phyloP scores from a whole-genome alignment of 2,888 invertebrate genomes.

The Steinernema hermaphroditum region DNA sequence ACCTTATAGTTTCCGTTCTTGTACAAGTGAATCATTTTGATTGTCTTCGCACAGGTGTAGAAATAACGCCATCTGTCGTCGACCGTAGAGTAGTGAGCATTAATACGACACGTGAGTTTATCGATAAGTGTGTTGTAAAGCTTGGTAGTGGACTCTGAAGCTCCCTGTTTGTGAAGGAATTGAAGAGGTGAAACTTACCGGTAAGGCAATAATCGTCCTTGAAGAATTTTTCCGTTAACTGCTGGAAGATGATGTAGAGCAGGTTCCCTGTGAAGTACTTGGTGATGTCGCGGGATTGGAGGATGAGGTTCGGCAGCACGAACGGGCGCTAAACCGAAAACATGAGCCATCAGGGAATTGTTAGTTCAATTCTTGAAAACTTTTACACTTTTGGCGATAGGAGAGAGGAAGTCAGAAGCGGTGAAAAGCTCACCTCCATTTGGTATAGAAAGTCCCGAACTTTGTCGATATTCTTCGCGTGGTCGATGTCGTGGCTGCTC shows the following conservation, averaged over 20 bases:
- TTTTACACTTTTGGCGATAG: too few species aligned
- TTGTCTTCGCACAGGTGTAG: neutral
- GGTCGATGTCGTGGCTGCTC: neutral
- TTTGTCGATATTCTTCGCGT: neutral
- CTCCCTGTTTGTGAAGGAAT: neutral
- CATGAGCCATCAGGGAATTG: too few species aligned
- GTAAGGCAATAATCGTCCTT: neutral
- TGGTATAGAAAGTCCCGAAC: neutral
- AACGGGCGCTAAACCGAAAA: neutral
- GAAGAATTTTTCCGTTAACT: neutral
- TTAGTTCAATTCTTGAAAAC: too few species aligned
- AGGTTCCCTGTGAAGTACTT: constrained; percentile 1
- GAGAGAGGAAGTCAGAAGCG: too few species aligned
- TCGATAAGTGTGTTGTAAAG: neutral
- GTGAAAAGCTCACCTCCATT: neutral
- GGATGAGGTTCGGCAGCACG: neutral
- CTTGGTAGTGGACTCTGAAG: neutral
- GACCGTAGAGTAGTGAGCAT: neutral
- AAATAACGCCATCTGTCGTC: constrained; percentile 9
- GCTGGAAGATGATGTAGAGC: neutral
- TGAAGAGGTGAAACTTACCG: neutral
- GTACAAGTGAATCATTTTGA: neutral
- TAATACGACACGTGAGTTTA: neutral
- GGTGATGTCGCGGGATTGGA: neutral
- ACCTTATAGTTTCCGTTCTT: neutral